Percentiles rank a stretch among this genome's conserved stretches.
Conservation (phyloP, 2,797 vertebrate genomes). For the Eulemur mongoz region DNA sequence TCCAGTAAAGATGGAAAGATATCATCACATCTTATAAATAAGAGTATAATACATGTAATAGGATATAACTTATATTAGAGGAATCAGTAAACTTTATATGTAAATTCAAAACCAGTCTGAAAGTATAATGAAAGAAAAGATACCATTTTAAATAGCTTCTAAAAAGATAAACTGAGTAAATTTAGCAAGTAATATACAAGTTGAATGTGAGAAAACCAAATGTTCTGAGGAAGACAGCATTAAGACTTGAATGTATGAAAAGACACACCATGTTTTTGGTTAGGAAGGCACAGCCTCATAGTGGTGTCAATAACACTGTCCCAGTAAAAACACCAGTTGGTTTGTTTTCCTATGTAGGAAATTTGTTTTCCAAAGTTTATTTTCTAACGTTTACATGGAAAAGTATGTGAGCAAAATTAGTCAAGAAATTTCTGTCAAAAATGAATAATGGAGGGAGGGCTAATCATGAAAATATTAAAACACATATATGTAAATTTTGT, state of each 20-base stretch:
- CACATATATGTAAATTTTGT: not conserved
- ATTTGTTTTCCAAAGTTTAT: not conserved
- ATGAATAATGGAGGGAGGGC: not conserved
- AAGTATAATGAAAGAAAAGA: not conserved
- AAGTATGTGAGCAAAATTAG: not conserved
- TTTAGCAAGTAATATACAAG: not conserved
- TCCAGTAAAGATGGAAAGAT: not conserved
- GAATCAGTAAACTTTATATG: not conserved
- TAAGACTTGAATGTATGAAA: not conserved
- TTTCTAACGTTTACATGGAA: not conserved
- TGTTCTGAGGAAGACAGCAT: not conserved
- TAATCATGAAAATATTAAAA: not conserved
- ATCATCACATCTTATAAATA: not conserved
- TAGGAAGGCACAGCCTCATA: no score
- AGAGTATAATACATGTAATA: not conserved
- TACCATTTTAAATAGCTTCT: not conserved
- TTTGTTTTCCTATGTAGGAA: not conserved
- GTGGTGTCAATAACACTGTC: no score
- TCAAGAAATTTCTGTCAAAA: not conserved
- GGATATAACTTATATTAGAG: not conserved
- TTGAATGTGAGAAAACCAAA: not conserved
- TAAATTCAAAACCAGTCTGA: not conserved
- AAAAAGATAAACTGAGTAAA: not conserved
- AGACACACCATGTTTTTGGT: not conserved
- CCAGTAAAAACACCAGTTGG: not conserved